Evolutionary conservation across 2,113 vertebrate genomes (phyloP), one percentile per base, ranked within the genome.

Genomic region (Cephalophus harveyi): DNA sequence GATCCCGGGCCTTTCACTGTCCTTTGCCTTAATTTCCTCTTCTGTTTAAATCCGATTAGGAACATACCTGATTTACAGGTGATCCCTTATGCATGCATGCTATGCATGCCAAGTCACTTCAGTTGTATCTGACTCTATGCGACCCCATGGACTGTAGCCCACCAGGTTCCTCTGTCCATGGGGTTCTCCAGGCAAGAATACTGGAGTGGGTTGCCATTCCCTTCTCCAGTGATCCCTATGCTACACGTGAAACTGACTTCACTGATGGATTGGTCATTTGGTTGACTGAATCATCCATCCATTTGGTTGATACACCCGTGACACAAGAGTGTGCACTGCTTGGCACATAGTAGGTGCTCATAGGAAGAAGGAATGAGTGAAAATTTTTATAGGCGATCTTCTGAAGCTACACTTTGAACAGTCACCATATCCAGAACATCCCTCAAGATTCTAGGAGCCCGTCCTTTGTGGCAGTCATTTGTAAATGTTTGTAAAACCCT

Each of bases 291-390:
- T 25, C 23, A 36, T 28, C 87, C 12, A 8, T 28, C n/a, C 3
- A 2, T 33, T 19, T 54, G 54, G 50, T 14, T 21, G n/a, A 76
- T 0, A 43, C 9, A 30, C 52, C 8, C 0, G 0, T 5, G 57
- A 57, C 33, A 30, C 2, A 40, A n/a, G 46, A 13, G 36, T 1
- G 55, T 5, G 25, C 64, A 25, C 40, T 36, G 52, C 82, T 33
- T 14, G 21, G 48, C 85, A 25, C 57, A 10, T 7, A 36, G 74
- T 10, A n/a, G 33, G 60, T 25, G 3, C 40, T 23, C 25, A 17
- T 1, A 6, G 3, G 52, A 74, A 83, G 52, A 43, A 74, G 5
- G 11, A 46, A 30, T 1, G 50, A n/a, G 50, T 28, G 50, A 15
- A 57, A 40, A 36, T 9, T 43, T 43, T 43, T 43, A 43, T 43